Conservation (phyloP, 2,797 vertebrate species). For the Orientallactaga sibirica region DNA sequence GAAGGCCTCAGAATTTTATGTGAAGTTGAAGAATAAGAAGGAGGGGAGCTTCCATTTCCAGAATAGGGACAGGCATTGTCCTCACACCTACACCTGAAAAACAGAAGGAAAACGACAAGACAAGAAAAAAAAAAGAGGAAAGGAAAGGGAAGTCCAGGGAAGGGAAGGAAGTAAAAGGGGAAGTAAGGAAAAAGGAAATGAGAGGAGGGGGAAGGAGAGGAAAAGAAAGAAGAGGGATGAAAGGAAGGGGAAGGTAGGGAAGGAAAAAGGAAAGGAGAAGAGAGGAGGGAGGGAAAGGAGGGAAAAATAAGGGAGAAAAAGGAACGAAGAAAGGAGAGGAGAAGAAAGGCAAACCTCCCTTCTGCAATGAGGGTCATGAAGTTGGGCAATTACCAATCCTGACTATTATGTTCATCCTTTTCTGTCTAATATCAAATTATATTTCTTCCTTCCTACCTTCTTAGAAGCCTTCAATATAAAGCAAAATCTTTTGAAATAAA, state of each 20-base stretch:
- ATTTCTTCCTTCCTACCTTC: constrained; percentile 1
- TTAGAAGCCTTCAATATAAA: not conserved
- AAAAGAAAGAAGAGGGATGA: too few relatives aligned
- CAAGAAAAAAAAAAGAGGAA: not conserved
- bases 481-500: not conserved
- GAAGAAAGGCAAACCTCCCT: not conserved
- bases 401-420: not conserved
- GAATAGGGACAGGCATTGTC: not conserved
- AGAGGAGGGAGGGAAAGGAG: too few relatives aligned
- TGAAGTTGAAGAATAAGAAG: not conserved
- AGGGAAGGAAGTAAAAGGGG: too few relatives aligned
- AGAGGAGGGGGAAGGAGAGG: too few relatives aligned
- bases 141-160: too few relatives aligned
- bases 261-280: too few relatives aligned
- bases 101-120: not conserved
- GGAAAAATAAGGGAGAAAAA: too few relatives aligned
- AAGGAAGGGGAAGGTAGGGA: too few relatives aligned
- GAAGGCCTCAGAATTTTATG: not conserved
- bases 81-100: not conserved
- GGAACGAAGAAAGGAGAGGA: too few relatives aligned
- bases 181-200: too few relatives aligned
- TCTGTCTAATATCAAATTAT: constrained; percentile 7
- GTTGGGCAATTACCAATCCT: not conserved
- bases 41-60: not conserved
- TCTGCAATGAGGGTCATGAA: not conserved